Conservation (phyloP, 2,113 vertebrate species). For the Probosciger aterrimus region DNA sequence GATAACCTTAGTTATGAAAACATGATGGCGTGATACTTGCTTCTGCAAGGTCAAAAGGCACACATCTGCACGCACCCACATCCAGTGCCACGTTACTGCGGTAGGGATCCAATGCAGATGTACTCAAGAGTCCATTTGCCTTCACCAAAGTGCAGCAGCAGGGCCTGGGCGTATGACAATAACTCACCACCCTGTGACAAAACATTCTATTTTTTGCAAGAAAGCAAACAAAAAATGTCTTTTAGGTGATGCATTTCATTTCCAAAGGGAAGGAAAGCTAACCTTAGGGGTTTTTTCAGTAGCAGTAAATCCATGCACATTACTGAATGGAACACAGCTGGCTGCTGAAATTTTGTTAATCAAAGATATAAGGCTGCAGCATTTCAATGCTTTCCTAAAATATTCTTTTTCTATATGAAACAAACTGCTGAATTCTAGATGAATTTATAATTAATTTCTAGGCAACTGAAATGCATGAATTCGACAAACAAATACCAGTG, state of each 20-base stretch:
- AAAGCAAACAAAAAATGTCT: not conserved
- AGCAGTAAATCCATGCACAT: not conserved
- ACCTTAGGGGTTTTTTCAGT: accelerated
- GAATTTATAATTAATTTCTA: not conserved
- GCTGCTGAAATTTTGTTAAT: not conserved
- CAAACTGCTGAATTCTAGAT: not conserved
- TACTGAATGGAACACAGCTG: not conserved
- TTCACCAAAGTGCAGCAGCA: not conserved
- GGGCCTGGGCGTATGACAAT: too few species aligned
- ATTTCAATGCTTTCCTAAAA: not conserved
- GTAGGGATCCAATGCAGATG: not conserved
- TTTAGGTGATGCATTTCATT: not conserved
- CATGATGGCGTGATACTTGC: not conserved
- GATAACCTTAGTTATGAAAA: not conserved
- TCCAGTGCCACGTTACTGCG: accelerated
- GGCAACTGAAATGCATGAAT: not conserved
- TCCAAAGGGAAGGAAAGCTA: not conserved
- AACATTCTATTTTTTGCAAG: not conserved
- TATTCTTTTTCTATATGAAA: not conserved
- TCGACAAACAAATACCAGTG: not conserved
- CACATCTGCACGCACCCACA: accelerated
- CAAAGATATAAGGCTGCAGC: not conserved
- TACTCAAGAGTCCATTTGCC: not conserved
- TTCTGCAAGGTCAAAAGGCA: not conserved
- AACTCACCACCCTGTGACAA: not conserved